Conservation (phyloP, 2,888 invertebrate species). For the Agonopterix arenella region DNA sequence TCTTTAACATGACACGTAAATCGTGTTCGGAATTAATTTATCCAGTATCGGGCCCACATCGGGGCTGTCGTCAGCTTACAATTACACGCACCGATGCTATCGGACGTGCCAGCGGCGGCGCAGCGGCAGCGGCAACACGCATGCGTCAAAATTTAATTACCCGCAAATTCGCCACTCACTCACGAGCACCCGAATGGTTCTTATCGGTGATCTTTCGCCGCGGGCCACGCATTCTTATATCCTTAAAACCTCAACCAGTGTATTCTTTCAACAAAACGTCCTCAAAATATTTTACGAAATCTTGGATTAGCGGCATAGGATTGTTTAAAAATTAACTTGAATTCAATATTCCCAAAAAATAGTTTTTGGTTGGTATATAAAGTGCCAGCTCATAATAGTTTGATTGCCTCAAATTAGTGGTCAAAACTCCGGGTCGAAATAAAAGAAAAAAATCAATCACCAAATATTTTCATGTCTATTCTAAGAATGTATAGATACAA, state of each 20-base stretch:
- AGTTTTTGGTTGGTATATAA: not conserved
- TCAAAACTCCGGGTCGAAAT: not conserved
- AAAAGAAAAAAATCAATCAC: not conserved
- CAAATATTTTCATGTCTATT: not conserved
- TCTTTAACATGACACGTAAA: too few relatives aligned
- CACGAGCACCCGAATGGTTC: constrained; percentile 26
- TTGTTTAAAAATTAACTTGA: not conserved
- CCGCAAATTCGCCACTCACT: constrained; percentile 50
- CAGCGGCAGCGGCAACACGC: constrained; percentile 26
- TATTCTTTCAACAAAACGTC: too few relatives aligned
- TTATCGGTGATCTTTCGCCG: constrained; percentile 2
- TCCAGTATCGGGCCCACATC: constrained; percentile 12
- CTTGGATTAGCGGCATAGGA: not conserved
- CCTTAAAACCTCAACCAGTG: too few relatives aligned
- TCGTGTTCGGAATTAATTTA: constrained; percentile 22
- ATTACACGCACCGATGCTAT: constrained; percentile 53
- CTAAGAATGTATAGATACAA: constrained; percentile 3
- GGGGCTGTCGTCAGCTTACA: constrained; percentile 32
- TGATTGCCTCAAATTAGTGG: not conserved
- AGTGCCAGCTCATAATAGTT: not conserved
- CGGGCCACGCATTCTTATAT: too few relatives aligned
- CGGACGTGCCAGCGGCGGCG: constrained; percentile 25
- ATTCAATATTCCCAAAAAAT: not conserved
- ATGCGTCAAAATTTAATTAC: constrained; percentile 61
- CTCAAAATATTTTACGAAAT: too few relatives aligned